Evolutionary conservation across 2,888 invertebrate genomes (phyloP), one percentile per base, ranked within the genome.

Genomic region (Malthinus seriepunctatus): DNA sequence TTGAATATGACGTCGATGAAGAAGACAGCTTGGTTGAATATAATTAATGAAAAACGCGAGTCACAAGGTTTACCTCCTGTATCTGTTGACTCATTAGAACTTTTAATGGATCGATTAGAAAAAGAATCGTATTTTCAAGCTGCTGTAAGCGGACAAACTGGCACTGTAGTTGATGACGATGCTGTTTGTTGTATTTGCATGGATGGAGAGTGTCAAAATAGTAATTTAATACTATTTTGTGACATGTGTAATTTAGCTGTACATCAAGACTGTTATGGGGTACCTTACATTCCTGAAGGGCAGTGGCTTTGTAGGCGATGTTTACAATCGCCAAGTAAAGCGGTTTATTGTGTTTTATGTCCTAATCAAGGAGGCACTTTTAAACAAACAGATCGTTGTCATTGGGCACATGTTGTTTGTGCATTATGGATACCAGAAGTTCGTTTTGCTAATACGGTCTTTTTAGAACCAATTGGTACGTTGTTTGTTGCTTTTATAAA

Each of bases 241-340:
- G 99, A 99, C 81, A 97, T 98, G 96, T 99, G 99, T 79, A 98
- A 99, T 80, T 82, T 99, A 65, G 97, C 99, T 23, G 98, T 99
- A 9, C 99, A 99, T 79, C 99, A 97, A 81, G 97, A 97, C 78
- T 98, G 98, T 75, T 98, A 98, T 79, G 98, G 98, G 50, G 96
- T 97, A 11, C 79, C 79, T 1, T 79, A 79, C 62, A 79, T 79
- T 53, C 79, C 79, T 1, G 79, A 79, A 68, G 79, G 98, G 0
- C 97, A 97, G 77, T 98, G 99, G 98, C 80, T 98, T 32, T 99
- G 99, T 76, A 84, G 98, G 45, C 64, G 78, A 8, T 99, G 99
- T 77, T 82, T 98, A 8, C 95, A 98, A 73, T 97, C 97, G 2
- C 99, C 99, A 0, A 97, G 96, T 8, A 83, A 95, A 51, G 90